Evolutionary conservation across 2,797 vertebrate species (phyloP).

Genomic region (Typhlichthys subterraneus): DNA sequence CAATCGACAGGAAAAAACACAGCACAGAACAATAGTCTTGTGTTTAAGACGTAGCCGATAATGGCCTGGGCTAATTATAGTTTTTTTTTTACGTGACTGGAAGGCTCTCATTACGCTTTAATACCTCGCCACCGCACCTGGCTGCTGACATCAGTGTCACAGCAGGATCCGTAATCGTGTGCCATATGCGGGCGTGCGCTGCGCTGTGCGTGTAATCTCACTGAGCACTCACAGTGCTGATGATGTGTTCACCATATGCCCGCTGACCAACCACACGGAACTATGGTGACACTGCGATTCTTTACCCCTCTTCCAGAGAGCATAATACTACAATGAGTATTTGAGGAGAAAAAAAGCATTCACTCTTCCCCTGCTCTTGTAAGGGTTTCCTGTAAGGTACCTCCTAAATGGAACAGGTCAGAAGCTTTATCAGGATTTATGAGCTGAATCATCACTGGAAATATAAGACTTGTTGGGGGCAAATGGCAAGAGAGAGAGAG

Average conservation of each 20-base stretch:
- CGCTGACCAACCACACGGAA: not conserved
- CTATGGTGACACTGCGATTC: constrained; percentile 20
- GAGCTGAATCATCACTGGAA: constrained; percentile 74
- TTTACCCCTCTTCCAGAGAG: constrained; percentile 28
- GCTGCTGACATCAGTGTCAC: constrained; percentile 48
- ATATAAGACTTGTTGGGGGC: constrained; percentile 72
- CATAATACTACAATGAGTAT: not conserved
- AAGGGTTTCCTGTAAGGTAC: constrained; percentile 65
- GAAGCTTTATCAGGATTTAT: constrained; percentile 77
- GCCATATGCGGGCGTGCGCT: constrained; percentile 2
- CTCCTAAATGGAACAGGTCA: constrained; percentile 68
- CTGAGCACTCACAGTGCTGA: not conserved
- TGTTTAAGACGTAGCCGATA: constrained; percentile 26
- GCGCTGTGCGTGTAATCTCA: constrained; percentile 4
- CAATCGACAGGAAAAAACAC: constrained; percentile 25
- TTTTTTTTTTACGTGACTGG: constrained; percentile 42
- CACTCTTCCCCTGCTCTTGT: constrained; percentile 53
- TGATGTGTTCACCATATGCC: not conserved
- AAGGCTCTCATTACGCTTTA: constrained; percentile 61
- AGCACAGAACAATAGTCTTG: constrained; percentile 24
- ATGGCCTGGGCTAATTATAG: constrained; percentile 51
- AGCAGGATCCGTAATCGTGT: constrained; percentile 9
- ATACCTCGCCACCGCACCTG: constrained; percentile 63
- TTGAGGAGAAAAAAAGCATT: constrained; percentile 47
- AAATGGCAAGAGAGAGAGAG: constrained; percentile 20